phyloP scores from a whole-genome alignment of 2,888 invertebrate species.

The Amblyjoppa proteus region DNA sequence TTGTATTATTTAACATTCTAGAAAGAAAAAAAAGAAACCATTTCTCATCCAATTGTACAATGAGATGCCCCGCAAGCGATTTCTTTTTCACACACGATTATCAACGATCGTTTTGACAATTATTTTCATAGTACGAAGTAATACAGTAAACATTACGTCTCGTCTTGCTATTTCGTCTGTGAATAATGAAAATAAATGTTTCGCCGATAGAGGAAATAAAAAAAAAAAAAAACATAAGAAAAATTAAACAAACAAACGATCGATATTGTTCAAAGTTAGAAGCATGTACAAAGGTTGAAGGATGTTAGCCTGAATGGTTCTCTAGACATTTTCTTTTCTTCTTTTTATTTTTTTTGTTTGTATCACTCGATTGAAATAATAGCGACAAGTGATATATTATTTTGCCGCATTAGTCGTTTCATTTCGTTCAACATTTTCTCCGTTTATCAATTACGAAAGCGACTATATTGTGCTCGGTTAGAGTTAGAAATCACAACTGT shows the following conservation, averaged over 20 bases:
- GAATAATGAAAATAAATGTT: slow-evolving; percentile 64
- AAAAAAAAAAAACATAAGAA: not conserved
- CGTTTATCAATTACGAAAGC: slow-evolving; percentile 3
- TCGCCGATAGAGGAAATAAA: slow-evolving; percentile 31
- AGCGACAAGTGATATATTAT: slow-evolving; percentile 6
- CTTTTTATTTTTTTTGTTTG: not conserved
- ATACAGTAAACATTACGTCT: slow-evolving; percentile 39
- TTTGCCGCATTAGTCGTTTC: slow-evolving; percentile 19
- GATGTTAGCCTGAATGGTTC: slow-evolving; percentile 50
- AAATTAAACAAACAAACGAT: slow-evolving; percentile 23
- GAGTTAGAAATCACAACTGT: slow-evolving; percentile 1
- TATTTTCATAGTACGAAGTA: slow-evolving; percentile 34
- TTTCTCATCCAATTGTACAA: slow-evolving; percentile 43
- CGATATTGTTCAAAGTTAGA: slow-evolving; percentile 60
- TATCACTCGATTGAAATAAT: not conserved
- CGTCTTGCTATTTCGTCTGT: slow-evolving; percentile 65
- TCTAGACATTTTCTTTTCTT: slow-evolving; percentile 31
- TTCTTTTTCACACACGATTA: slow-evolving; percentile 53
- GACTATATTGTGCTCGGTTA: slow-evolving; percentile 16
- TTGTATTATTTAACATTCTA: slow-evolving; percentile 44
- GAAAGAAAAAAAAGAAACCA: not conserved
- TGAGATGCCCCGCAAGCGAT: slow-evolving; percentile 44
- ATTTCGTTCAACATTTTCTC: not conserved
- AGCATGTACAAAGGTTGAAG: slow-evolving; percentile 60
- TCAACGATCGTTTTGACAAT: slow-evolving; percentile 45